Base-by-base conservation (phyloP, 2,888 invertebrate species). In the Cybosia mesomella region DNA sequence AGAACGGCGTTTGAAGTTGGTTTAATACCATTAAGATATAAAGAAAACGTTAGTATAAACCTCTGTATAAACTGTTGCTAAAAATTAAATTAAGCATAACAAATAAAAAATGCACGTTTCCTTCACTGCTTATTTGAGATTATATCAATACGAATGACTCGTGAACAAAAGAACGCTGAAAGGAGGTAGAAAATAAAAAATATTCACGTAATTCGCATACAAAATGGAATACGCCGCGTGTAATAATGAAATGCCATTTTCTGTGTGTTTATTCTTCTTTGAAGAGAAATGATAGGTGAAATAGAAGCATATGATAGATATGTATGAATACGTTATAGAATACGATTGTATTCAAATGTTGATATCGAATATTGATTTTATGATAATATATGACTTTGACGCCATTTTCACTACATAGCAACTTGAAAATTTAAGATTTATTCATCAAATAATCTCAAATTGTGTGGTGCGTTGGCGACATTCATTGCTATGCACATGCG, bases 301-400 rank as follows among this genome's bases (percentile, higher is more conserved):
- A 84, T 75, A 79, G 73, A 74, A 71, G 68, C 75, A 72, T 73
- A 71, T 68, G 64, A 71, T 62, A 62, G 69, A 69, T 32, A 58
- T 67, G 63, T 68, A 49, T 59, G 22, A 49, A 49, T 49, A 49
- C 9, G 49, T 43, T 58, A 61, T 68, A 68, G 63, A 70, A 70
- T 64, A 68, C 73, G 22, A 80, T 85, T 82, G 83, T 86, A 88
- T 88, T 85, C 83, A 85, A 83, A 87, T 86, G 75, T 70, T 76
- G 72, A 83, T 83, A 85, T 85, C 79, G 82, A 75, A 78, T 87
- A 88, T 87, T 82, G 88, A 86, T 87, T 87, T 86, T 85, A 86
- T 87, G 85, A 76, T 84, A 86, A 87, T 85, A 76, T 70, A 34
- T 43, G 65, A 65, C 71, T 72, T 72, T 65, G 57, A 58, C 59